Evolutionary conservation across 2,113 vertebrate species (phyloP), one percentile per base, ranked within the genome.

Genomic region (Lasiurus cinereus): DNA sequence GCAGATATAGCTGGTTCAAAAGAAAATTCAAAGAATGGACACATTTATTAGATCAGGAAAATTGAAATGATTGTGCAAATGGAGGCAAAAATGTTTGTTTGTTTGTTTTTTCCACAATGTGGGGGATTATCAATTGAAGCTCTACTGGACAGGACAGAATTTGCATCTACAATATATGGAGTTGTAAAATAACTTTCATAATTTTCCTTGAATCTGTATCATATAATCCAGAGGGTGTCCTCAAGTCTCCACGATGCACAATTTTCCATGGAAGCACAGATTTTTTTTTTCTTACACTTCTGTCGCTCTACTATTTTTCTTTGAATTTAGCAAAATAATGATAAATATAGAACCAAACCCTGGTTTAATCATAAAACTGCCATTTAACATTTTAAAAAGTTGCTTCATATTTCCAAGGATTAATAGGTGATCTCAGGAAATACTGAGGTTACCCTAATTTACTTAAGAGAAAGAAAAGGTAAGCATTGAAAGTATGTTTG

Each of bases 281-380:
- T 39, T 39, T 39, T 59, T 22, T 83, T 16, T 50, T 16, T 27
- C 22, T 6, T 21, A 15, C 8, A 31, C 33, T 77, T 93, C 4
- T 50, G 6, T 79, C 62, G 21, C 14, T 69, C 5, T 36, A 64
- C 6, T 27, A 27, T 36, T 69, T 78, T 82, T 82, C 29, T 85
- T 80, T 67, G 7, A 73, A 64, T 83, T 83, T 29, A 78, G 16
- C 31, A 95, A 82, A 66, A 83, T 74, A 91, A 67, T 67, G 29
- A 24, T 56, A 50, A 43, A 64, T 16, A 74, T 0, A 73, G 11
- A 90, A 67, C 18, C 3, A 8, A 62, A 67, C 29, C 22, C 0
- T n/a, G 54, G 3, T n/a, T 29, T 18, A 18, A 1, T 69, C 36
- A 66, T 66, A 84, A 78, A 83, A 66, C 64, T 83, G 36, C 13